Evolutionary conservation across 2,888 invertebrate genomes (phyloP).

Genomic region (Zygogramma bicolorata): DNA sequence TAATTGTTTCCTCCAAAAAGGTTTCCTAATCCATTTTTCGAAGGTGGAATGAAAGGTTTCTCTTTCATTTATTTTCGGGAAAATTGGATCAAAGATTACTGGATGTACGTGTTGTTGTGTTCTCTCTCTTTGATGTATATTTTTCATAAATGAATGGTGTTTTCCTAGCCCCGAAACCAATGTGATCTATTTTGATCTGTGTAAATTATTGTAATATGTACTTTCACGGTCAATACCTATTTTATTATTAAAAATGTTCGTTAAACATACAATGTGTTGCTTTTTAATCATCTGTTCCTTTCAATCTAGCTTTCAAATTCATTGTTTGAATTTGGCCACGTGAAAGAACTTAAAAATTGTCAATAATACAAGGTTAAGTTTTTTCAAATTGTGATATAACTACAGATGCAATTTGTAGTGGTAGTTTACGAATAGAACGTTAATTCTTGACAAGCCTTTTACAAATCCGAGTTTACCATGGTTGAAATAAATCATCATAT

Average conservation of each 20-base stretch:
- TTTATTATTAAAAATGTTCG: constrained; percentile 67
- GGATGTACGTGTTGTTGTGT: constrained; percentile 47
- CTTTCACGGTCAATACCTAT: constrained; percentile 66
- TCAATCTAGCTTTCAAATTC: no score
- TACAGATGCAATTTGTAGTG: no score
- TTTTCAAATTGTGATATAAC: no score
- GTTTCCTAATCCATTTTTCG: constrained; percentile 51
- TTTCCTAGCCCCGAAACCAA: constrained; percentile 51
- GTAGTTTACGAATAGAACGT: no score
- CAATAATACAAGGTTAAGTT: no score
- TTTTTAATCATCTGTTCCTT: background rate
- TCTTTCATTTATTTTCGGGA: constrained; percentile 44
- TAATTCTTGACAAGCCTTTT: no score
- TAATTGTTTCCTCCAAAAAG: constrained; percentile 48
- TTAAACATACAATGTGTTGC: constrained; percentile 52
- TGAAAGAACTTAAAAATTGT: no score
- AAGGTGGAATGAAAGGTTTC: constrained; percentile 46
- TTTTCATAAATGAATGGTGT: constrained; percentile 36
- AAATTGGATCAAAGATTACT: constrained; percentile 51
- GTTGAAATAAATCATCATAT: no score
- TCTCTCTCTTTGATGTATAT: constrained; percentile 38
- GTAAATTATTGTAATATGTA: constrained; percentile 58
- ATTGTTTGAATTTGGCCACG: no score
- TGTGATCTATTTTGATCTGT: constrained; percentile 59
- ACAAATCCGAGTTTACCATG: no score